Base-by-base conservation (phyloP, 2,797 vertebrate genomes). In the Mionectes olivaceus region DNA sequence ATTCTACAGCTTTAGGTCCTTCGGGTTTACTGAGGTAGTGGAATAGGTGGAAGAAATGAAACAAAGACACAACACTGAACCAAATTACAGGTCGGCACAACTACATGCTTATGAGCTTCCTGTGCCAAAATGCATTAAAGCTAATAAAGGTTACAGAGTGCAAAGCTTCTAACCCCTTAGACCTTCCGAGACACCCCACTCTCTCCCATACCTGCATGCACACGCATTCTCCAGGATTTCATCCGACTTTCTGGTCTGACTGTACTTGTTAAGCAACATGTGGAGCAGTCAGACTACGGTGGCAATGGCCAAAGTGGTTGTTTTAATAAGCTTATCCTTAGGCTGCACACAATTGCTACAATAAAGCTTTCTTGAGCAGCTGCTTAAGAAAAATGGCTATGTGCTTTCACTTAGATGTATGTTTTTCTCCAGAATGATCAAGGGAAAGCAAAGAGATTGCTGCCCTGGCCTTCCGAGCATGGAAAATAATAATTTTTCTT, bases 401-500 rank as follows among this genome's bases (percentile, higher is more conserved):
- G 61, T 5, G 1, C 57, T 94, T 93, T 95, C 56, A 64, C 46
- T 89, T 57, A 77, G 53, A 76, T 33, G 57, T 65, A n/a, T 52
- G 56, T 67, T 41, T 68, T 52, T 63, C 64, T 70, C 39, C 50
- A 81, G 69, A 75, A 83, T 12, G 75, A 83, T 61, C 69, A 88
- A 71, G 13, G 35, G 35, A 81, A 91, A 87, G 37, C 37, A 90
- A 79, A 74, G 64, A 73, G 18, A 69, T 80, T 83, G 52, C 47
- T 0, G 1, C 59, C 50, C 37, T 87, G 32, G 41, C 67, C 49
- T 53, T 70, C 17, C 28, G 39, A 87, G 83, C 4, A 8, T 55
- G 79, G 73, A 91, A 95, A 89, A 74, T 19, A 87, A 3, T 64
- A 28, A 12, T 86, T 83, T 89, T 89, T 69, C 69, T 53, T 88